Evolutionary conservation across 2,113 vertebrate genomes (phyloP).

Genomic region (Ictalurus furcatus): DNA sequence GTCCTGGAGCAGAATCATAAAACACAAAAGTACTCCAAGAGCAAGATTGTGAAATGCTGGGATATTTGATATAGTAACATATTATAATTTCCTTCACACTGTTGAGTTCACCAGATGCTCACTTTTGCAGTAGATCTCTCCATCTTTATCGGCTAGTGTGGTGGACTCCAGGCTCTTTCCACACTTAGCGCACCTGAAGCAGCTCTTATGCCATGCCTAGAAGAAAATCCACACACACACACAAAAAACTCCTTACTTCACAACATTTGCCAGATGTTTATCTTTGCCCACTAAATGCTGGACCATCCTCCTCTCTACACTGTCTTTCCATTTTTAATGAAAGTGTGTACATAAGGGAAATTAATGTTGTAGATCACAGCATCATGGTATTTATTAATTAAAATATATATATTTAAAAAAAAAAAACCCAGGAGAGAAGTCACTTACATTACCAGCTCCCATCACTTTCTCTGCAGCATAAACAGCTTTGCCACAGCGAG

Average conservation of each 20-base stretch:
- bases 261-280: background rate
- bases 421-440: background rate
- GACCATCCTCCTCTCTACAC: background rate
- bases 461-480: conserved; percentile 94
- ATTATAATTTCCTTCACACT: background rate
- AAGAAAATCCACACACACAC: background rate
- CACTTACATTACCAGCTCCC: conserved; percentile 88
- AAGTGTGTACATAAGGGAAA: background rate
- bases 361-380: background rate
- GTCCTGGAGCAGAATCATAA: background rate
- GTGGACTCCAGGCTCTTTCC: conserved; percentile 96
- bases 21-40: background rate
- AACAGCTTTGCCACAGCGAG: conserved; percentile 84
- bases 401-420: background rate
- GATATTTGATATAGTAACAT: background rate
- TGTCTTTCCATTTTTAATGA: background rate
- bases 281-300: background rate
- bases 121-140: conserved; percentile 98
- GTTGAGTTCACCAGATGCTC: background rate
- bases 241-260: background rate
- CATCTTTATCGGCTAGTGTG: conserved; percentile 91
- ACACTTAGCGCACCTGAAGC: conserved; percentile 94
- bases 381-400: background rate
- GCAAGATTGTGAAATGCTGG: background rate
- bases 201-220: conserved; percentile 93